These are phyloP conservation scores for Anoplius nigerrimus DNA, from an alignment of 2,888 invertebrate species.

Conservation along the genomic window DNA sequence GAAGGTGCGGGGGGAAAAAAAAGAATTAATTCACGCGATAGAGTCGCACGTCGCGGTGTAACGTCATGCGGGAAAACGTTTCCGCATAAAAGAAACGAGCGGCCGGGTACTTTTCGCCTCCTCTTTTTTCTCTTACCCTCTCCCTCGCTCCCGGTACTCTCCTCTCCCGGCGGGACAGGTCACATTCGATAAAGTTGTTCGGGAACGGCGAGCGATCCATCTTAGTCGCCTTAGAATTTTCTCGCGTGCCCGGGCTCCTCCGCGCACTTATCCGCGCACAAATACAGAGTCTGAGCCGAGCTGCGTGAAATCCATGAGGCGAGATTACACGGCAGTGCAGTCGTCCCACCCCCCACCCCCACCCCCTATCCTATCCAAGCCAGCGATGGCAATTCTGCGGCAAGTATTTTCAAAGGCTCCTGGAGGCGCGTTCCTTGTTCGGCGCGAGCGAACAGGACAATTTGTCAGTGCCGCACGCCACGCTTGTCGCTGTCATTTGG, in stretches of 20 bases:
- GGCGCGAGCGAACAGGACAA: constrained; percentile 26
- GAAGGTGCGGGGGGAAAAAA: not conserved
- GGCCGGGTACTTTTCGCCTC: not conserved
- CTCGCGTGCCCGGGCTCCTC: constrained; percentile 44
- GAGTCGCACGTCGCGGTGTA: too few relatives aligned
- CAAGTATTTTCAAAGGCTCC: constrained; percentile 14
- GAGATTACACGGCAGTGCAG: constrained; percentile 19
- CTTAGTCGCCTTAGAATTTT: constrained; percentile 54
- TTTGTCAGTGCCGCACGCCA: constrained; percentile 39
- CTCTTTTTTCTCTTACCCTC: not conserved
- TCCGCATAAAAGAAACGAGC: not conserved
- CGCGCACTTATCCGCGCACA: constrained; percentile 18
- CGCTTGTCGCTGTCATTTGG: constrained; percentile 37
- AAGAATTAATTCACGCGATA: not conserved
- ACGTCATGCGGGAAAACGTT: not conserved
- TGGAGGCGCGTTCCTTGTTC: constrained; percentile 18
- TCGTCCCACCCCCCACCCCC: not conserved
- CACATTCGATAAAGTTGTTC: constrained; percentile 58
- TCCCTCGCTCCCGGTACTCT: not conserved
- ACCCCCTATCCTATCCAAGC: too few relatives aligned
- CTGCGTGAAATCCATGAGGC: not conserved
- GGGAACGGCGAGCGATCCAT: constrained; percentile 52
- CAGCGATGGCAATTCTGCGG: constrained; percentile 4
- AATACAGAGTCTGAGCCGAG: not conserved
- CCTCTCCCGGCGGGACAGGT: constrained; percentile 31